phyloP scores from a whole-genome alignment of 2,888 invertebrate species.

The Lasioglossum lativentre region DNA sequence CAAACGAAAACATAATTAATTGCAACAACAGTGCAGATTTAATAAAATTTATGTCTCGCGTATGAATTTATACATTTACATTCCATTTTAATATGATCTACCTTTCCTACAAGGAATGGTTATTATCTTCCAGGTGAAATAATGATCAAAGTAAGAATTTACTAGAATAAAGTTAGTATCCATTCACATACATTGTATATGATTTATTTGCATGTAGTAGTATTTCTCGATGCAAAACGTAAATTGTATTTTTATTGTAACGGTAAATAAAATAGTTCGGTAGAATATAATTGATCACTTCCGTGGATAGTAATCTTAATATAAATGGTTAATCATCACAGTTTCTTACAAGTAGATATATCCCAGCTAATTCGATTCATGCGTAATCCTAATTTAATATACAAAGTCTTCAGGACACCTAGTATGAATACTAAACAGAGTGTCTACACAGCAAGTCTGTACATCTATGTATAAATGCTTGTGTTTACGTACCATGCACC shows the following conservation, averaged over 20 bases:
- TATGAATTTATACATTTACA: background rate
- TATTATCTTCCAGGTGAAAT: background rate
- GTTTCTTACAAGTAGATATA: too few relatives aligned
- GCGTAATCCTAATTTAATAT: background rate
- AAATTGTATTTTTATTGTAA: background rate
- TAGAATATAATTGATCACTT: background rate
- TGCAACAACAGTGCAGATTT: background rate
- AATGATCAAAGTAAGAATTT: background rate
- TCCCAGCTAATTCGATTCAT: background rate
- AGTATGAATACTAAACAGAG: background rate
- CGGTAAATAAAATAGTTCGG: background rate
- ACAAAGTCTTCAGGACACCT: background rate
- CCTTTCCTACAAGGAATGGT: background rate
- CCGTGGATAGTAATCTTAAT: background rate
- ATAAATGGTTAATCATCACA: background rate
- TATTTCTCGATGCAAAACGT: background rate
- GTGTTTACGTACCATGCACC: background rate
- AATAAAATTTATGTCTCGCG: background rate
- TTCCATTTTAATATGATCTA: too few relatives aligned
- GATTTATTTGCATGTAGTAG: background rate
- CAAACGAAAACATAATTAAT: background rate
- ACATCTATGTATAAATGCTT: background rate
- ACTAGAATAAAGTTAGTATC: background rate
- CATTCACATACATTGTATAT: background rate
- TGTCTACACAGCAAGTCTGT: background rate